phyloP scores from a whole-genome alignment of 1,140 invertebrate genomes.

The Drosophila insularis region DNA sequence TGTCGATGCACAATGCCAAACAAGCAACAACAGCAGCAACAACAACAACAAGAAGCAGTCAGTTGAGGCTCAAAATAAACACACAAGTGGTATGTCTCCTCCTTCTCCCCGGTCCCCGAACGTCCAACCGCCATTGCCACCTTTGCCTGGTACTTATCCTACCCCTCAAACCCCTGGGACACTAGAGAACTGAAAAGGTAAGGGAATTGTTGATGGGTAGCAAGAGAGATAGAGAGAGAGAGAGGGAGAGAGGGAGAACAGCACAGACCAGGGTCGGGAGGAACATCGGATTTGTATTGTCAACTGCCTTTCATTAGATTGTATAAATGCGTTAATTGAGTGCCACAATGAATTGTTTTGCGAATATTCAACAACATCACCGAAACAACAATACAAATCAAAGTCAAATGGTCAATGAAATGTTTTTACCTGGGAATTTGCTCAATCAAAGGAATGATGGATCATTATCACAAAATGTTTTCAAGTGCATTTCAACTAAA shows the following conservation, averaged over 20 bases:
- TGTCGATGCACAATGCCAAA: conserved; percentile 52
- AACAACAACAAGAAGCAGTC: conserved; percentile 29
- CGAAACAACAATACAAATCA: conserved; percentile 46
- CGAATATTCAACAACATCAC: conserved; percentile 9
- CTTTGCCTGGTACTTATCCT: background rate
- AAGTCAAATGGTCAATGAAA: conserved; percentile 57
- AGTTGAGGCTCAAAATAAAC: conserved; percentile 61
- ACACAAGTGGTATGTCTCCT: conserved; percentile 44
- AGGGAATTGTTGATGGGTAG: background rate
- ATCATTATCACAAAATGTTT: no score
- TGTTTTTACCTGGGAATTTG: background rate
- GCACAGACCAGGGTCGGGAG: background rate
- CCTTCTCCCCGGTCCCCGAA: background rate
- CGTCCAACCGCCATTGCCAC: background rate
- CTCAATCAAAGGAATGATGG: background rate
- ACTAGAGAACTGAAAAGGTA: conserved; percentile 3
- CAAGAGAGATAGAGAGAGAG: background rate
- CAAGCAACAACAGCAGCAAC: conserved; percentile 15
- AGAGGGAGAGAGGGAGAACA: background rate
- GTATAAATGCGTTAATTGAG: conserved; percentile 79
- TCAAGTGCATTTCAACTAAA: no score
- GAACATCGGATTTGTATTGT: conserved; percentile 19
- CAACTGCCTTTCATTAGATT: conserved; percentile 48
- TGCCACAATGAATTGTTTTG: conserved; percentile 60
- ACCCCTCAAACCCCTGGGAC: background rate